phyloP scores from a whole-genome alignment of 2,113 vertebrate genomes.

The Pogona vitticeps region DNA sequence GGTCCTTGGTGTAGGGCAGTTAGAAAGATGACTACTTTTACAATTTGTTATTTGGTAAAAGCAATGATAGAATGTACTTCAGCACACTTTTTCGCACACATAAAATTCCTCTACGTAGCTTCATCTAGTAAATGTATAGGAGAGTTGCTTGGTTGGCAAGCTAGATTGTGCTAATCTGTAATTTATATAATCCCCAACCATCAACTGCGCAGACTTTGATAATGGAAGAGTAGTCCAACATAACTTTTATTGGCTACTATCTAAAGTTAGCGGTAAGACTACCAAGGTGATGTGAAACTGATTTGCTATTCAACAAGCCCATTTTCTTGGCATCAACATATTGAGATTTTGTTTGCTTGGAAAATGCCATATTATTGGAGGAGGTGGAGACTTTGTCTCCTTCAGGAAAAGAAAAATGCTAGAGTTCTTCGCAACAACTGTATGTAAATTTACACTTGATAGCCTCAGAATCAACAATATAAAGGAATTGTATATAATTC shows the following conservation, averaged over 20 bases:
- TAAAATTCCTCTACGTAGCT: neutral
- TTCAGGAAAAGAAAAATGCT: no score
- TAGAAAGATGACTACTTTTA: neutral
- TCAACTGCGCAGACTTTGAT: no score
- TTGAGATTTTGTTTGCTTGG: neutral
- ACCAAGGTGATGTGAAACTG: neutral
- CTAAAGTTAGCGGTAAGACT: neutral
- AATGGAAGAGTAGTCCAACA: no score
- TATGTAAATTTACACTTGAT: neutral
- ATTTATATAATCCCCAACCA: neutral
- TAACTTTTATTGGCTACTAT: neutral
- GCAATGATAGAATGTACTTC: neutral
- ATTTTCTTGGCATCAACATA: neutral
- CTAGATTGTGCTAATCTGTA: neutral
- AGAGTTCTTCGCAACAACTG: no score
- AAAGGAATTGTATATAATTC: neutral
- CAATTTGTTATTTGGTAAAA: no score
- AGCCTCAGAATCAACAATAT: neutral
- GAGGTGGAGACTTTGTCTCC: no score
- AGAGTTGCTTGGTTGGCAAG: constrained; percentile 1
- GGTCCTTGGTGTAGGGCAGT: neutral
- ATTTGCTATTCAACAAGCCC: neutral
- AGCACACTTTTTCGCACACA: neutral
- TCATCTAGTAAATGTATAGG: neutral
- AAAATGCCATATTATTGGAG: neutral